These are phyloP conservation scores for Megalurothrips usitatus DNA, from an alignment of 2,888 invertebrate species.

Conservation along the genomic window DNA sequence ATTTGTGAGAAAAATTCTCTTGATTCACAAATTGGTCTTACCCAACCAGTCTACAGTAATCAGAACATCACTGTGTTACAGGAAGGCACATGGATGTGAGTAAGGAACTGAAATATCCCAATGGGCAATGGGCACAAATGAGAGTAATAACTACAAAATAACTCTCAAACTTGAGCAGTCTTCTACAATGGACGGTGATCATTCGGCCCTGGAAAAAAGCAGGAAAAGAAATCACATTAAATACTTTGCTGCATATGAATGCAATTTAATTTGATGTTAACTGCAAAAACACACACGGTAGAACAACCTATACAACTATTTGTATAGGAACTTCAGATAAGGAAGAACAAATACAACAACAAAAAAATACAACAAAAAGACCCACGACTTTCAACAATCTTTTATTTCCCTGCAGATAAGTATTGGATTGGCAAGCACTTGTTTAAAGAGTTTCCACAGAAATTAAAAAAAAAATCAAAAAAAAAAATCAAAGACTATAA, in stretches of 20 bases:
- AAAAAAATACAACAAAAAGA: background rate
- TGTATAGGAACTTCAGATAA: background rate
- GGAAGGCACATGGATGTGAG: constrained; percentile 9
- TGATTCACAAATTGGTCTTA: background rate
- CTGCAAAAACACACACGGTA: background rate
- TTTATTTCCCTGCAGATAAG: too few species aligned
- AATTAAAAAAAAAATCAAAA: too few species aligned
- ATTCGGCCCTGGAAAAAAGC: background rate
- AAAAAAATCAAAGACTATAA: too few species aligned
- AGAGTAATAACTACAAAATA: background rate
- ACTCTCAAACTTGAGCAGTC: background rate
- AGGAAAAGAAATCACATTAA: background rate
- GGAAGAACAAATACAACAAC: background rate
- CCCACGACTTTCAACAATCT: too few species aligned
- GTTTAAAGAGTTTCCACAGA: too few species aligned
- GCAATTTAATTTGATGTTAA: background rate
- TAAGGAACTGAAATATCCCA: background rate
- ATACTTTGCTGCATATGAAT: background rate
- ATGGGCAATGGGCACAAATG: background rate
- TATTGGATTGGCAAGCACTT: too few species aligned
- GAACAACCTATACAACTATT: too few species aligned
- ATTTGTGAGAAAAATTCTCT: background rate
- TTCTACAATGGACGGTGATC: constrained; percentile 18
- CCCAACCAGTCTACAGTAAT: constrained; percentile 10
- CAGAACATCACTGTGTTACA: background rate